Evolutionary conservation across 2,113 vertebrate species (phyloP), one percentile per base, ranked within the genome.

Genomic region (Myrmecophaga tridactyla): DNA sequence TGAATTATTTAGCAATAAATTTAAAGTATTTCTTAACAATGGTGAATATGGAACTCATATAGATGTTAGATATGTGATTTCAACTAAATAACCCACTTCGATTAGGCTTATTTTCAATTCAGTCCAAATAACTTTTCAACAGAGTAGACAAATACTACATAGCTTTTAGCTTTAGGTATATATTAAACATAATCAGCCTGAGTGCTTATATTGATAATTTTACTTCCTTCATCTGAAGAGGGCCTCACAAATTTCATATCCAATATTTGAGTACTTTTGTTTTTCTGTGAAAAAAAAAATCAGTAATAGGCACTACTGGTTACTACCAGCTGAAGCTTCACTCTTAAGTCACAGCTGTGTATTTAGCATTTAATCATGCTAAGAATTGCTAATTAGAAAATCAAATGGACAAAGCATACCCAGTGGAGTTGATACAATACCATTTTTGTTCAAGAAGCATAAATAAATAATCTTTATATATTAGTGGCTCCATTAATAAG

Each of bases 281-380:
- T 98, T 98, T 97, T 98, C 77, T 94, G 96, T 88, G 90, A 97
- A 97, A 92, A 97, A 97, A 97, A 97, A 97, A 97, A 97, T 97
- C 97, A 97, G 98, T 98, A 98, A 98, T 98, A 98, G 98, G 98
- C 98, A 97, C 98, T 97, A 92, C 98, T 98, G 98, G 98, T 98
- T 98, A 98, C 98, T 98, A 98, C 98, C 98, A 99, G 98, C 98
- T 98, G 98, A 98, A 97, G 86, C 94, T 84, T 98, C 91, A 36
- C 98, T 97, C 96, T 88, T 86, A 84, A 94, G 93, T 78, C 97
- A 97, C 98, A 99, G 98, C 98, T 99, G 98, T 98, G 98, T 90
- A 96, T 97, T 98, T 96, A 96, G 97, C 97, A 97, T 95, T 90
- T 51, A 96, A 92, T 92, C 96, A 96, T 98, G 98, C 96, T 92